Base-by-base conservation (phyloP, 2,888 invertebrate genomes). In the Gortyna flavago region DNA sequence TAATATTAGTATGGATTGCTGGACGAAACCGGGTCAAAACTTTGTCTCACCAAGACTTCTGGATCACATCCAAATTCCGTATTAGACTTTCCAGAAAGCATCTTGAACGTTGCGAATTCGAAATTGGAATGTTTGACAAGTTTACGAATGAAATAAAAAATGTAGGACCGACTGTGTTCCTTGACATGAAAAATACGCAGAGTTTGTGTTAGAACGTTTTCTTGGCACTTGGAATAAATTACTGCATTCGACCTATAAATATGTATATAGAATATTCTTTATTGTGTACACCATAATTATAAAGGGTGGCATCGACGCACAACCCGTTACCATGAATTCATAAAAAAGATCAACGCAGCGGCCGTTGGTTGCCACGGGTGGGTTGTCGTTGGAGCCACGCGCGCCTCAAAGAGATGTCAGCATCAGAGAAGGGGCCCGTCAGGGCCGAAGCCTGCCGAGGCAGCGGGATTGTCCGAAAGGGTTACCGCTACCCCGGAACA, bases 121-220 rank as follows among this genome's bases (percentile, higher is more conserved):
- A 88, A 89, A 89, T 88, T 88, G 87, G 80, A 88, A 88, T 88
- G 88, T 84, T 89, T 88, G 84, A 84, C 84, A 88, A 89, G 82
- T 87, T 88, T 79, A 80, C 72, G 64, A 86, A 81, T 41, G 72
- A 76, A 81, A 89, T 83, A 83, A 87, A 84, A 81, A 86, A 85
- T 70, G 32, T 59, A 57, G 21, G 32, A 75, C 41, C 44, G 54
- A 64, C 64, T 75, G 69, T 65, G 51, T 72, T 69, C 66, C 59
- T 81, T 76, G 41, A 59, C 35, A 68, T 69, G 25, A 13, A 73
- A 61, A 73, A 61, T 5, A 32, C 32, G 9, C 32, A 11, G 61
- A 62, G 9, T 62, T 62, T 62, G 11, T 5, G 32, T 9, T 9
- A 59, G 29, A 25, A 54, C 9, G 25, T 54, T 54, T 54, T 25